Percentiles rank a stretch among this genome's conserved stretches.
Conservation (phyloP, 2,113 vertebrate species). For the Cyprinodon tularosa region DNA sequence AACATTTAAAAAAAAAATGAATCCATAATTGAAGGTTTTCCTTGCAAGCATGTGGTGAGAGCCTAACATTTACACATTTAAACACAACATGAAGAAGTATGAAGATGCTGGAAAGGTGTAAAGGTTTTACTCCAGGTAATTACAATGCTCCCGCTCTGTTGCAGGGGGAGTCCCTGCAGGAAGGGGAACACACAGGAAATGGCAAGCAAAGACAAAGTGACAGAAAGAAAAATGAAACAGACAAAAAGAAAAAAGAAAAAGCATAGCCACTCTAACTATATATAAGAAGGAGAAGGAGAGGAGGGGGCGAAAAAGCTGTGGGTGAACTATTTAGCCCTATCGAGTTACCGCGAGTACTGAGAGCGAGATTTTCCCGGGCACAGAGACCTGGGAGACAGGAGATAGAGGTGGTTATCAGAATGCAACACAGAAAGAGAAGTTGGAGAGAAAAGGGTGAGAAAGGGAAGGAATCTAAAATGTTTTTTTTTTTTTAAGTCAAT, state of each 20-base stretch:
- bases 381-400: conserved; percentile 82
- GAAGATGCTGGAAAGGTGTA: conserved; percentile 20
- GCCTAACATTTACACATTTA: conserved; percentile 47
- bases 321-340: conserved; percentile 67
- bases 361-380: conserved; percentile 79
- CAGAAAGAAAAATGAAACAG: conserved; percentile 44
- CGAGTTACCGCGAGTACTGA: conserved; percentile 81
- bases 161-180: conserved; percentile 30
- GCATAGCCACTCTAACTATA: conserved; percentile 37
- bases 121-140: conserved; percentile 34
- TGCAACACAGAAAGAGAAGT: conserved; percentile 37
- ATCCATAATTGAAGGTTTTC: conserved; percentile 41
- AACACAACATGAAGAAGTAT: conserved; percentile 56
- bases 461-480: conserved; percentile 4
- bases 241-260: conserved; percentile 48
- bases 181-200: conserved; percentile 58
- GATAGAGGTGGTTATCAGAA: conserved; percentile 72
- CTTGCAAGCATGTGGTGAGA: conserved; percentile 51
- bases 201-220: conserved; percentile 63
- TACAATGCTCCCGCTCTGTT: conserved; percentile 40
- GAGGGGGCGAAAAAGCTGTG: conserved; percentile 27
- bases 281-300: conserved; percentile 23
- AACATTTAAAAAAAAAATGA: conserved; percentile 31
- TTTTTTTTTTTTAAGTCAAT: not conserved
- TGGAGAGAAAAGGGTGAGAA: conserved; percentile 40